Evolutionary conservation across 2,113 vertebrate genomes (phyloP).

Genomic region (Macquaria ambigua): DNA sequence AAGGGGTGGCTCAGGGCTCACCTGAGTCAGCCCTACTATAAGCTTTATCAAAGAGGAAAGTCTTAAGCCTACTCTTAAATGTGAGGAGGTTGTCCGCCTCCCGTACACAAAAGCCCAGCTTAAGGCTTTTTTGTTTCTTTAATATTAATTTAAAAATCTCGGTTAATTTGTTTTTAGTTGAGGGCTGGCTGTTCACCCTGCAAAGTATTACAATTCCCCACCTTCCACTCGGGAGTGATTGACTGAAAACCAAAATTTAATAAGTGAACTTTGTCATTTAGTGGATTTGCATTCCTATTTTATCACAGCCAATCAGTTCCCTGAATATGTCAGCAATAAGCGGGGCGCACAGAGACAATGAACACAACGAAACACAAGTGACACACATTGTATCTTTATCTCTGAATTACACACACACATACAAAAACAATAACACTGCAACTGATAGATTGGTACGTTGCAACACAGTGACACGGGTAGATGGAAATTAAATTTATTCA

Average conservation of each 20-base stretch:
- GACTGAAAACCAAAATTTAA: conserved; percentile 24
- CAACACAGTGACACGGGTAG: conserved; percentile 30
- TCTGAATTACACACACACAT: conserved; percentile 10
- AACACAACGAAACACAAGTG: conserved; percentile 18
- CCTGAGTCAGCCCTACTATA: no score
- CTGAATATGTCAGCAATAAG: conserved; percentile 5
- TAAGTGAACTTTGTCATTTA: background rate
- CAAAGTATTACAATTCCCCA: background rate
- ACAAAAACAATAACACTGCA: conserved; percentile 17
- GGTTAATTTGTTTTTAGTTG: background rate
- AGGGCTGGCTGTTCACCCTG: background rate
- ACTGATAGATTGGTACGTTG: conserved; percentile 38
- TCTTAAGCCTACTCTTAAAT: no score
- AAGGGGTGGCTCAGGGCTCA: no score
- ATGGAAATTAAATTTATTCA: conserved; percentile 69
- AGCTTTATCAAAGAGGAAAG: no score
- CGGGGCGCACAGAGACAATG: background rate
- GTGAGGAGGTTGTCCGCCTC: no score
- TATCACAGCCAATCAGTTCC: conserved; percentile 8
- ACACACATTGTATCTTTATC: conserved; percentile 13
- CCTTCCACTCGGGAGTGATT: background rate
- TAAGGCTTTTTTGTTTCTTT: background rate
- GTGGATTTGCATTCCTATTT: conserved; percentile 13
- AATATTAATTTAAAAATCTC: background rate
- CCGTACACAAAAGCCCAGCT: no score